Evolutionary conservation across 2,113 vertebrate species (phyloP).

Genomic region (Leptobrachium ailaonicum): DNA sequence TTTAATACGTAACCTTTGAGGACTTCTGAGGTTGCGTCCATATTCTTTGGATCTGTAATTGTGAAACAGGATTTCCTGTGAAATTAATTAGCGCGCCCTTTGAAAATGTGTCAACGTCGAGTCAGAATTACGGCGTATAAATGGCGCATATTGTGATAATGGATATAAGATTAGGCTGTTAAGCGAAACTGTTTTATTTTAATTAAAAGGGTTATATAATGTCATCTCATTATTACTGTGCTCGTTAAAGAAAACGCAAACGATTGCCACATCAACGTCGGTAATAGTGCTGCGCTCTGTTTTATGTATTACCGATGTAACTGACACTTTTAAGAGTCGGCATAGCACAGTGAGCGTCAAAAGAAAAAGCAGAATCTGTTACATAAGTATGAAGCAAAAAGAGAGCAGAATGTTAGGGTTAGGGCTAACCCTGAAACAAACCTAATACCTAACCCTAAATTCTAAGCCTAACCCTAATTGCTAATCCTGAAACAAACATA

Average conservation of each 20-base stretch:
- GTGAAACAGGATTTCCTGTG: not conserved
- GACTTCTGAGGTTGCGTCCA: not conserved
- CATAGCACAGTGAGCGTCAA: too few relatives aligned
- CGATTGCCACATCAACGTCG: not conserved
- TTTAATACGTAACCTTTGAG: not conserved
- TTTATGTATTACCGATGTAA: too few relatives aligned
- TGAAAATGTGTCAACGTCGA: not conserved
- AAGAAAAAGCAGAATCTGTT: too few relatives aligned
- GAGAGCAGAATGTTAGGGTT: too few relatives aligned
- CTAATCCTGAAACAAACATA: too few relatives aligned
- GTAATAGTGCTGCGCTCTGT: not conserved
- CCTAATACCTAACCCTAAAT: too few relatives aligned
- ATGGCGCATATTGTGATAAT: not conserved
- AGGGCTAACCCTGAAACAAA: too few relatives aligned
- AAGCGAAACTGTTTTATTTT: not conserved
- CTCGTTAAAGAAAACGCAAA: too few relatives aligned
- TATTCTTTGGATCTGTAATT: not conserved
- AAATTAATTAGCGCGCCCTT: constrained; percentile 2
- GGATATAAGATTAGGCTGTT: not conserved
- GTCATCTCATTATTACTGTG: not conserved
- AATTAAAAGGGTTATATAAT: not conserved
- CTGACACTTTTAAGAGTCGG: too few relatives aligned
- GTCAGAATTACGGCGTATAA: not conserved
- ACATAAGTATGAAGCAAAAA: too few relatives aligned
- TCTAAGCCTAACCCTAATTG: too few relatives aligned